Base-by-base conservation (phyloP, 2,113 vertebrate genomes). In the Planiliza haematocheilus region DNA sequence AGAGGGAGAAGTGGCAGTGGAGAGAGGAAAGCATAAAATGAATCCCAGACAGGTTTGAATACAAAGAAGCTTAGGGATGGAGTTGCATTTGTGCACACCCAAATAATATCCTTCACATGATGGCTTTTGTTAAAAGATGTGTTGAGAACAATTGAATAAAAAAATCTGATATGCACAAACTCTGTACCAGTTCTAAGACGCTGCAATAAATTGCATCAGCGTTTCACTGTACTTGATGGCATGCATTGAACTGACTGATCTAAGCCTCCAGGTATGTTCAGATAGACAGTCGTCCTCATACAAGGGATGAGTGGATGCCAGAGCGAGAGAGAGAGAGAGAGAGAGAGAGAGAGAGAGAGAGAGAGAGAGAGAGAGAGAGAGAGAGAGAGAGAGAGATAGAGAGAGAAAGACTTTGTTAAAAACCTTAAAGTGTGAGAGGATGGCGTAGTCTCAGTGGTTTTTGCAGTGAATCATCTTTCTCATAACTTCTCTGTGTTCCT, bases 401-500 rank as follows among this genome's bases (percentile, higher is more conserved):
- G 21, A 38, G 41, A 18, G 10, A 59, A 7, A 38, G 24, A 1
- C 4, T 55, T 53, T 55, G 14, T 52, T 37, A 46, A 38, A 53
- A 10, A 75, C 18, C 41, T 38, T 64, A 1, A 49, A 14, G 1
- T 18, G 16, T 38, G 24, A 16, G n/a, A 53, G 38, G 17, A 73
- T 63, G 45, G 76, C 36, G 46, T 55, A 17, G 67, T 76, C 81
- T 79, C 48, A 0, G 59, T 6, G 64, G 52, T 53, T 76, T 7
- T 18, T 14, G 58, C 66, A 18, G 13, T 50, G 55, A 17, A 65
- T 59, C 46, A 20, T 78, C 51, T 82, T 72, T 79, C 60, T 82
- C 80, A 63, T 17, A 74, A 77, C 74, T 37, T 66, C 64, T 79
- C 68, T 16, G 51, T 57, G 2, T 38, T 80, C 45, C 34, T 79